Percentiles rank a stretch among this genome's conserved stretches.
These are phyloP conservation scores for Anhinga anhinga DNA, from an alignment of 2,113 vertebrate species.

Conservation along the genomic window DNA sequence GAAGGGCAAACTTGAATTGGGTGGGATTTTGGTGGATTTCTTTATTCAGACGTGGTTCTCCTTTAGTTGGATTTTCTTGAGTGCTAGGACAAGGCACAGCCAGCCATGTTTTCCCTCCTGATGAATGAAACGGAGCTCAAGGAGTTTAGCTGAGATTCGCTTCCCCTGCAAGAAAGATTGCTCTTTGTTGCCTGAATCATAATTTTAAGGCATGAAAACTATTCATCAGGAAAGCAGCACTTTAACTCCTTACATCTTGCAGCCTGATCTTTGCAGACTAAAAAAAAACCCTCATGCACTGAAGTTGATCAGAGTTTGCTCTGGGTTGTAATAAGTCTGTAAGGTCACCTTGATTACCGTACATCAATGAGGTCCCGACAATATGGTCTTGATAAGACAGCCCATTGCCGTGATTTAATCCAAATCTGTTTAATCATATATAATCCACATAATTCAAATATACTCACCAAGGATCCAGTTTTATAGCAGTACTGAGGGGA, in stretches of 20 bases:
- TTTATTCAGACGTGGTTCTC: background rate
- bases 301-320: background rate
- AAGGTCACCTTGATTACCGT: constrained; percentile 19
- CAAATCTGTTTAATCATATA: constrained; percentile 47
- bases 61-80: background rate
- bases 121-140: background rate
- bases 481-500: background rate
- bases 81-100: background rate
- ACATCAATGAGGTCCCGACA: background rate
- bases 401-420: constrained; percentile 14
- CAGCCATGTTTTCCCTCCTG: background rate
- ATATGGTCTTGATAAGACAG: background rate
- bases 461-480: background rate
- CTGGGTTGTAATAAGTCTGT: background rate
- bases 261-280: background rate
- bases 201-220: background rate
- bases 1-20: background rate
- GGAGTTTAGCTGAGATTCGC: background rate
- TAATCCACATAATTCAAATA: constrained; percentile 42
- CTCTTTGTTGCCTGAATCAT: background rate
- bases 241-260: background rate
- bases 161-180: background rate
- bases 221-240: background rate
- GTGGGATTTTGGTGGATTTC: background rate
- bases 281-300: background rate